Percentiles rank a stretch among this genome's conserved stretches.
These are phyloP conservation scores for Callopanchax toddi DNA, from an alignment of 2,113 vertebrate species.

Conservation along the genomic window DNA sequence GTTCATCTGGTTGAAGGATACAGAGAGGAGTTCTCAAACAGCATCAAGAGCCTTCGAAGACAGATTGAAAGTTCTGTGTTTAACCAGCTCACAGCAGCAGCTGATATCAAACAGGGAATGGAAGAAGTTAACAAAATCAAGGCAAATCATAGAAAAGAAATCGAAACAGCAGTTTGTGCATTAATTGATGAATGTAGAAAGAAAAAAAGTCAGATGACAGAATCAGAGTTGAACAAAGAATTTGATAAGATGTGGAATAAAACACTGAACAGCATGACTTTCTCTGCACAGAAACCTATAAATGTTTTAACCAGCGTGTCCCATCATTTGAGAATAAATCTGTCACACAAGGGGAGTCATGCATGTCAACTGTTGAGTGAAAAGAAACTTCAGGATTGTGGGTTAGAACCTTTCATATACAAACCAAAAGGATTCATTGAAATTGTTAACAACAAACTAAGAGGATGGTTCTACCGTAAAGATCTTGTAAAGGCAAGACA, in stretches of 20 bases:
- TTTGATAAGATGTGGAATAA: slow-evolving; percentile 64
- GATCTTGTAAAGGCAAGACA: neutral
- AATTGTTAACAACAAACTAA: rapidly evolving
- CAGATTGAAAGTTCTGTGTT: no score
- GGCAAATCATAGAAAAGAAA: slow-evolving; percentile 14
- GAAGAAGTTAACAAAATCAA: slow-evolving; percentile 43
- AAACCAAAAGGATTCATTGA: rapidly evolving
- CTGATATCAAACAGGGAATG: slow-evolving; percentile 43
- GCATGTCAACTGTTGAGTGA: neutral
- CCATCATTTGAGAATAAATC: slow-evolving; percentile 4
- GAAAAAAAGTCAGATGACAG: slow-evolving; percentile 7
- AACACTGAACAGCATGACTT: neutral
- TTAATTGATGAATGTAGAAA: slow-evolving; percentile 41
- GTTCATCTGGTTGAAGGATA: slow-evolving; percentile 62
- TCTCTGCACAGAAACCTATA: rapidly evolving
- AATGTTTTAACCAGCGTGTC: neutral
- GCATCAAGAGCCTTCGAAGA: no score
- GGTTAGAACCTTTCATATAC: no score
- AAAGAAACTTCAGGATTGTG: rapidly evolving
- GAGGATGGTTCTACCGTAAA: rapidly evolving
- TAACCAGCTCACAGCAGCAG: no score
- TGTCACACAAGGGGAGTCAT: slow-evolving; percentile 14
- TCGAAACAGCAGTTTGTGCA: slow-evolving; percentile 27
- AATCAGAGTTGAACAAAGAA: neutral
- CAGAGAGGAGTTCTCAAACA: slow-evolving; percentile 60